Percentiles rank a stretch among this genome's conserved stretches.
Evolutionary conservation across 1,140 invertebrate species (phyloP).

Genomic region (Ephestia elutella): DNA sequence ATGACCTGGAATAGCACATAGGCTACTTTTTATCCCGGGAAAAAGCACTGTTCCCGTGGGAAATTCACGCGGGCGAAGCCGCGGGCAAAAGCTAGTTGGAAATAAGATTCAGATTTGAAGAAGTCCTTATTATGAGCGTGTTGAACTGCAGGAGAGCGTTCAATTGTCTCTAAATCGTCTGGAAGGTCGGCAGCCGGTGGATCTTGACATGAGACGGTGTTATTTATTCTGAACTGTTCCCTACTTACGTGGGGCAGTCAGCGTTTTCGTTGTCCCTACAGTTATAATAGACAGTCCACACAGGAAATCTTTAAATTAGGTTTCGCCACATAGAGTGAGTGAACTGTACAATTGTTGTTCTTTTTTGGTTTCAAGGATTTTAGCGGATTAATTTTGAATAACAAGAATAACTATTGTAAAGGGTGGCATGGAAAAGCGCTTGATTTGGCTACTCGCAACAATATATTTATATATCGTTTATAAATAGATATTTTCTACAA

Average conservation of each 20-base stretch:
- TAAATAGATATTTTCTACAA: too few relatives aligned
- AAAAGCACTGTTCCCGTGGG: too few relatives aligned
- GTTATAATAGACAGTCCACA: not conserved
- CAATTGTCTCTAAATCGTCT: conserved; percentile 3
- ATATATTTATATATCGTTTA: too few relatives aligned
- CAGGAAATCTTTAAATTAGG: not conserved
- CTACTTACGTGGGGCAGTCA: not conserved
- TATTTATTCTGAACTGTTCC: not conserved
- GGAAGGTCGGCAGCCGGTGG: not conserved
- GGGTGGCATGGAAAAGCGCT: too few relatives aligned
- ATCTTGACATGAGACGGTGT: not conserved
- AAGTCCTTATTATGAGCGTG: not conserved
- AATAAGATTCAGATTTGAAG: too few relatives aligned
- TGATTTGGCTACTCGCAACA: too few relatives aligned
- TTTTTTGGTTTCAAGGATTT: not conserved
- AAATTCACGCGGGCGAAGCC: too few relatives aligned
- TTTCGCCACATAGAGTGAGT: not conserved
- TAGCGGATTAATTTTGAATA: too few relatives aligned
- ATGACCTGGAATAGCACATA: too few relatives aligned
- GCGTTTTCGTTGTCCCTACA: not conserved
- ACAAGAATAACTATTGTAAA: too few relatives aligned
- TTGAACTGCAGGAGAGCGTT: conserved; percentile 1
- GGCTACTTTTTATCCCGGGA: too few relatives aligned
- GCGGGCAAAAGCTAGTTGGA: too few relatives aligned
- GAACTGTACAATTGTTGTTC: not conserved